phyloP scores from a whole-genome alignment of 1,140 invertebrate genomes.

The Dendroctonus valens region DNA sequence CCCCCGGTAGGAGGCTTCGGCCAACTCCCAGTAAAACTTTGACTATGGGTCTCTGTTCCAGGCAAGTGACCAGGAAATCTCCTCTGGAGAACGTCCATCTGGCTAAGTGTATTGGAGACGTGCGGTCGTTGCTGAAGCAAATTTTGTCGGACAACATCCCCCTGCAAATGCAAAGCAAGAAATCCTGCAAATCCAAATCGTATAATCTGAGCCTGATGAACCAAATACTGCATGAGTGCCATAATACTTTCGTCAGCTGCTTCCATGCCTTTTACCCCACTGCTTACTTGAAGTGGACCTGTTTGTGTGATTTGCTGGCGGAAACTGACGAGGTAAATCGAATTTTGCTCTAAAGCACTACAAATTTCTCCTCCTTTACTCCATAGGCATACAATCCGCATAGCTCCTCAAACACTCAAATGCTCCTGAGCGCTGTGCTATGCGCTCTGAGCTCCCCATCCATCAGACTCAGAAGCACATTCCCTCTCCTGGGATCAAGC shows the following conservation, averaged over 20 bases:
- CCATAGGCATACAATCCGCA: conserved; percentile 39
- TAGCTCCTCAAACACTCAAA: conserved; percentile 55
- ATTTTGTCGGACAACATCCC: conserved; percentile 78
- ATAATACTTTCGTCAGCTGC: conserved; percentile 85
- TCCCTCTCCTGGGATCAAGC: conserved; percentile 64
- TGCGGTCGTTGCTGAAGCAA: conserved; percentile 74
- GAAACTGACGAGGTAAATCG: conserved; percentile 70
- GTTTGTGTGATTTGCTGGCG: conserved; percentile 80
- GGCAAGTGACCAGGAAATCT: conserved; percentile 59
- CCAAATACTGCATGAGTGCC: conserved; percentile 83
- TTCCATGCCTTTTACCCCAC: conserved; percentile 97
- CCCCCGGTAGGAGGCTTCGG: conserved; percentile 54
- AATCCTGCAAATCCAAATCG: conserved; percentile 36
- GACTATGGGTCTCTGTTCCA: not conserved
- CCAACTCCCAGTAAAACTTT: not conserved
- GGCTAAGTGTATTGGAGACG: conserved; percentile 84
- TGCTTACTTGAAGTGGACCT: conserved; percentile 87
- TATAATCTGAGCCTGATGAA: conserved; percentile 55
- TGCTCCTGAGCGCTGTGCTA: conserved; percentile 76
- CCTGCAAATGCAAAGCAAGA: conserved; percentile 41
- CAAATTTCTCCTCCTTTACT: not conserved
- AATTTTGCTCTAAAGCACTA: too few relatives aligned
- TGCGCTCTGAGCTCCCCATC: conserved; percentile 78
- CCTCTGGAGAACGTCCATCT: conserved; percentile 71
- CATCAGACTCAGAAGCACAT: conserved; percentile 73